Evolutionary conservation across 2,888 invertebrate species (phyloP).

Genomic region (Embidobia sp.): DNA sequence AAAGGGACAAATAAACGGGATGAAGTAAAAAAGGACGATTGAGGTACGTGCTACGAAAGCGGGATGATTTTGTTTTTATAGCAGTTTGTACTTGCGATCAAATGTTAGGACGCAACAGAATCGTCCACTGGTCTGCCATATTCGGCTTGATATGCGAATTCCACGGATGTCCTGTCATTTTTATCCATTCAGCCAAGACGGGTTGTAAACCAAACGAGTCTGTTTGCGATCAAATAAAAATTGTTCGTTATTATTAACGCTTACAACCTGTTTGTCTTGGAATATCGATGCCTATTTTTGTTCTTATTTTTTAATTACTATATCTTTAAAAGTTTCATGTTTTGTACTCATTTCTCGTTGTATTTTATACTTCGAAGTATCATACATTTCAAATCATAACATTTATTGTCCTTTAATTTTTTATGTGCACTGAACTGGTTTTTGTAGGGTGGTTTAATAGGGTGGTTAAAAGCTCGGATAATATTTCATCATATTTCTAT

Average conservation of each 20-base stretch:
- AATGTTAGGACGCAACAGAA: constrained; percentile 40
- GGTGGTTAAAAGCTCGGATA: no score
- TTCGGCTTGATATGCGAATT: constrained; percentile 58
- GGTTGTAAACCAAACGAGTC: constrained; percentile 31
- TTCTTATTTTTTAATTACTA: no score
- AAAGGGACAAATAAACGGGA: constrained; percentile 6
- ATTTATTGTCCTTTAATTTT: no score
- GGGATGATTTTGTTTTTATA: constrained; percentile 41
- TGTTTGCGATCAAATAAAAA: constrained; percentile 25
- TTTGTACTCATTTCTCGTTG: no score
- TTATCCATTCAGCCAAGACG: constrained; percentile 34
- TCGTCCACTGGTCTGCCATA: constrained; percentile 40
- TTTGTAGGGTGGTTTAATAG: no score
- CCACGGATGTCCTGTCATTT: constrained; percentile 47
- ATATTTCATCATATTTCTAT: no score
- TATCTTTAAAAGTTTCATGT: no score
- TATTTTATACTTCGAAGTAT: no score
- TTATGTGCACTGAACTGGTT: no score
- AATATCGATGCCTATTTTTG: neutral
- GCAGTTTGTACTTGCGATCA: constrained; percentile 27
- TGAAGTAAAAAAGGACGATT: constrained; percentile 34
- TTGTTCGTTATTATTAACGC: constrained; percentile 35
- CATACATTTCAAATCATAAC: no score
- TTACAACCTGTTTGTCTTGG: constrained; percentile 5
- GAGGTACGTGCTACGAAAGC: constrained; percentile 49